Evolutionary conservation across 2,797 vertebrate genomes (phyloP).

Genomic region (Chelon labrosus): DNA sequence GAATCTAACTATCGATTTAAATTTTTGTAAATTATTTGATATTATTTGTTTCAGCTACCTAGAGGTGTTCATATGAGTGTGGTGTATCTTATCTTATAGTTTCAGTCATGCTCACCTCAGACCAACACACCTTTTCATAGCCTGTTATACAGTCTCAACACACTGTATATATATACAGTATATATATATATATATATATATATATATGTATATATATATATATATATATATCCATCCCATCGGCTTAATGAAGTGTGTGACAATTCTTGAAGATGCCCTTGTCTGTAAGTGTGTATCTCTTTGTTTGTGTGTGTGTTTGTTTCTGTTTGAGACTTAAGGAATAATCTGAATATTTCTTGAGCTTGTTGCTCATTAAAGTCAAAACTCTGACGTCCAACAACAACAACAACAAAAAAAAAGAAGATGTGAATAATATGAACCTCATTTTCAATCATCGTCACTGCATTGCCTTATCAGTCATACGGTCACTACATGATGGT

Average conservation of each 20-base stretch:
- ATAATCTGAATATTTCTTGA: slow-evolving; percentile 25
- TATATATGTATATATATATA: background rate
- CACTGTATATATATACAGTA: background rate
- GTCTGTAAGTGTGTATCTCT: slow-evolving; percentile 28
- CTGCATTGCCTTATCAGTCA: slow-evolving; percentile 69
- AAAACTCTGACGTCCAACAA: slow-evolving; percentile 20
- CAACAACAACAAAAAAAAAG: slow-evolving; percentile 3
- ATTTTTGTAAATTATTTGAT: too few species aligned
- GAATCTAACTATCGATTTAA: background rate
- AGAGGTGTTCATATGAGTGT: background rate
- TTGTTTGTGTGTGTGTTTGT: slow-evolving; percentile 17
- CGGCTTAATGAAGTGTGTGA: slow-evolving; percentile 21
- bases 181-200: too few species aligned
- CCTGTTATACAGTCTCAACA: slow-evolving; percentile 12
- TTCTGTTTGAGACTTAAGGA: slow-evolving; percentile 22
- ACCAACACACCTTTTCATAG: slow-evolving; percentile 15
- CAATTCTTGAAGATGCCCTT: slow-evolving; percentile 1
- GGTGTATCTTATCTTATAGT: background rate
- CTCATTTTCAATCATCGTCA: slow-evolving; percentile 43
- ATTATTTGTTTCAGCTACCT: background rate
- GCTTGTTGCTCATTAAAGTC: slow-evolving; percentile 6
- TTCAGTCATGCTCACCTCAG: slow-evolving; percentile 25
- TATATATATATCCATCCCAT: background rate
- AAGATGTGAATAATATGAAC: slow-evolving; percentile 27
- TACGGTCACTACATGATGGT: slow-evolving; percentile 11